These are phyloP conservation scores for Euborellia annulipes DNA, from an alignment of 1,140 invertebrate species.

Conservation along the genomic window DNA sequence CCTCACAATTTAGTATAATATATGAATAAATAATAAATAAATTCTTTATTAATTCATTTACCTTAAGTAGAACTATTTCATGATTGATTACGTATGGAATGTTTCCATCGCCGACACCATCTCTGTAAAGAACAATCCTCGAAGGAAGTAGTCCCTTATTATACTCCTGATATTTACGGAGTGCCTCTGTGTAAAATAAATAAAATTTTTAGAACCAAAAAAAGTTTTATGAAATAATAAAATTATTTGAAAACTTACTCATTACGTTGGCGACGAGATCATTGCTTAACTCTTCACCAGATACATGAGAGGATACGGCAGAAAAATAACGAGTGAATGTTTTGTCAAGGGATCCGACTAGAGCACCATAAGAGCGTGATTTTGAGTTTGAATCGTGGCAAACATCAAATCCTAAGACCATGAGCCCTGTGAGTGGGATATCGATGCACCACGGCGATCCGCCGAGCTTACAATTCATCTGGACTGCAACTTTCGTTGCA, in stretches of 20 bases:
- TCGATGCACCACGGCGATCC: conserved; percentile 66
- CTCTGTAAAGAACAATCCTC: conserved; percentile 53
- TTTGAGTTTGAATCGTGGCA: conserved; percentile 57
- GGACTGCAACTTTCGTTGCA: conserved; percentile 71
- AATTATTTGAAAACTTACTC: too few relatives aligned
- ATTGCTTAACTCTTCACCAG: conserved; percentile 52
- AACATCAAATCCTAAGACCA: conserved; percentile 79
- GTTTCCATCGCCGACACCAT: conserved; percentile 76
- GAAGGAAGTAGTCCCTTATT: conserved; percentile 34
- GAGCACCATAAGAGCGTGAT: conserved; percentile 46
- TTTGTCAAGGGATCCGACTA: conserved; percentile 60
- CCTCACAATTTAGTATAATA: too few relatives aligned
- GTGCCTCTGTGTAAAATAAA: too few relatives aligned
- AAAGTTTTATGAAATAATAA: too few relatives aligned
- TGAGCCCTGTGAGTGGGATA: conserved; percentile 50
- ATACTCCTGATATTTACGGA: conserved; percentile 31
- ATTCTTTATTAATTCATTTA: too few relatives aligned
- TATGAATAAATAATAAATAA: too few relatives aligned
- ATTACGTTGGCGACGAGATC: conserved; percentile 41
- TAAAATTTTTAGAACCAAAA: too few relatives aligned
- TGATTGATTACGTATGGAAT: conserved; percentile 43
- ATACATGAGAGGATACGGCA: conserved; percentile 46
- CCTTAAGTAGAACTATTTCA: conserved; percentile 40
- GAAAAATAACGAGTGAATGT: conserved; percentile 48
- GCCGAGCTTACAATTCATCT: conserved; percentile 79